phyloP scores from a whole-genome alignment of 2,888 invertebrate species.

The Thera britannica region DNA sequence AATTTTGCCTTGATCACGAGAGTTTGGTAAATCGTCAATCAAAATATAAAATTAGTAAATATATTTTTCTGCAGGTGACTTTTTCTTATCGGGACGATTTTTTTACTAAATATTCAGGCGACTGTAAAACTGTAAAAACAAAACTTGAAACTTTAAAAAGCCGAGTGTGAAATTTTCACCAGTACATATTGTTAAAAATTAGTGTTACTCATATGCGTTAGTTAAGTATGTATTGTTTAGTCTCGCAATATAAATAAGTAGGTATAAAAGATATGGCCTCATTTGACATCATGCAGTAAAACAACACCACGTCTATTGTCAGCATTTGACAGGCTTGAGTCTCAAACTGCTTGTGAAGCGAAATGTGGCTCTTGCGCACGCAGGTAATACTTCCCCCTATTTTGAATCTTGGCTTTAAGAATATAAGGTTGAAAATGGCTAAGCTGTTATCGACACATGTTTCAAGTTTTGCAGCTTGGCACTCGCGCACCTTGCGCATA shows the following conservation, averaged over 20 bases:
- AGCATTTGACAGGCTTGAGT: slow-evolving; percentile 47
- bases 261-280: slow-evolving; percentile 31
- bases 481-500: slow-evolving; percentile 49
- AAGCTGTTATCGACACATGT: slow-evolving; percentile 14
- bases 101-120: too few relatives aligned
- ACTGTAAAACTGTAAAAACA: too few relatives aligned
- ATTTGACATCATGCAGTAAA: slow-evolving; percentile 57
- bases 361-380: slow-evolving; percentile 52
- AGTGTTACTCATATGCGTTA: too few relatives aligned
- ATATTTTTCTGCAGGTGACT: too few relatives aligned
- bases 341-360: slow-evolving; percentile 57
- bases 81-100: too few relatives aligned
- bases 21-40: too few relatives aligned
- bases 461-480: slow-evolving; percentile 34
- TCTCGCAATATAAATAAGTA: not conserved
- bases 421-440: slow-evolving; percentile 18
- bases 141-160: too few relatives aligned
- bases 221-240: not conserved
- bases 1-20: too few relatives aligned
- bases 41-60: too few relatives aligned
- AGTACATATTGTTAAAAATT: too few relatives aligned
- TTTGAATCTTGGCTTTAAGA: not conserved
- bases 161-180: too few relatives aligned
- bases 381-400: slow-evolving; percentile 27
- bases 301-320: slow-evolving; percentile 62